A percentile compares a stretch with the other conserved stretches of the same genome.
Evolutionary conservation across 2,797 vertebrate species (phyloP).

Genomic region (Mastacembelus armatus): DNA sequence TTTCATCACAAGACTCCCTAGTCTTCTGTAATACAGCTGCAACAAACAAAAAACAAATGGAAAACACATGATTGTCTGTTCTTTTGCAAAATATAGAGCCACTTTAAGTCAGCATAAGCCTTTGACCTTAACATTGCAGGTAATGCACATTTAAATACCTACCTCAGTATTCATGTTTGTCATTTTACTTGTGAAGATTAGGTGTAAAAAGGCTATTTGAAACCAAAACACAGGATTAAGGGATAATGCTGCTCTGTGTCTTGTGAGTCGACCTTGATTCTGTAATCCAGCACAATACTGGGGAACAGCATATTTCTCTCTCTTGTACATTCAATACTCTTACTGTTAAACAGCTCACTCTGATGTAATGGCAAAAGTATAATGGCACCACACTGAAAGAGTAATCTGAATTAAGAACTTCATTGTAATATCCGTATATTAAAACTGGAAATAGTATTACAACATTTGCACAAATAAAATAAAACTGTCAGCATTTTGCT

Average conservation of each 20-base stretch:
- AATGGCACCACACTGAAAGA: conserved; percentile 65
- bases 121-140: conserved; percentile 79
- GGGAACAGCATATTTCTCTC: conserved; percentile 79
- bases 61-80: conserved; percentile 62
- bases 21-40: conserved; percentile 56
- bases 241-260: conserved; percentile 85
- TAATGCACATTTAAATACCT: conserved; percentile 81
- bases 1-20: conserved; percentile 69
- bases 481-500: conserved; percentile 27
- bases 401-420: conserved; percentile 71
- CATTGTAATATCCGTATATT: conserved; percentile 53
- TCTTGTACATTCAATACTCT: conserved; percentile 75
- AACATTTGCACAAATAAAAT: conserved; percentile 47
- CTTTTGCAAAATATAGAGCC: conserved; percentile 61
- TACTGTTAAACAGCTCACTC: conserved; percentile 67
- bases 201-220: conserved; percentile 84
- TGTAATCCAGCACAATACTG: conserved; percentile 84
- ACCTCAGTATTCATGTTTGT: conserved; percentile 82
- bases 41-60: conserved; percentile 62
- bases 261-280: conserved; percentile 85
- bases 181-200: conserved; percentile 84
- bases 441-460: conserved; percentile 50
- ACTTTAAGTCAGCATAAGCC: conserved; percentile 76
- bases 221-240: conserved; percentile 87
- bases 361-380: conserved; percentile 75